phyloP scores from a whole-genome alignment of 2,797 vertebrate genomes.

The Coluber constrictor region DNA sequence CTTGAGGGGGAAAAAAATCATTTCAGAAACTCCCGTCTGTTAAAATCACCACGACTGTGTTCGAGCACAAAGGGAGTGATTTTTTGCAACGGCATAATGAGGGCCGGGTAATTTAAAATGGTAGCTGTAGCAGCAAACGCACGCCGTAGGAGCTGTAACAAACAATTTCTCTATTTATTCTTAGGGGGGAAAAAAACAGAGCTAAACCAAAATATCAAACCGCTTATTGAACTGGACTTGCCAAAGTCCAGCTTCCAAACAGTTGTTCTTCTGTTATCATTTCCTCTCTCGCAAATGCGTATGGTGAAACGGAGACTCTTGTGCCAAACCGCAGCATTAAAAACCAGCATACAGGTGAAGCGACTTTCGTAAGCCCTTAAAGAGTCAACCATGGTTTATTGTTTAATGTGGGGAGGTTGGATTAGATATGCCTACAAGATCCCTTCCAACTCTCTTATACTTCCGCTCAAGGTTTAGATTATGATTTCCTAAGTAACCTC shows the following conservation, averaged over 20 bases:
- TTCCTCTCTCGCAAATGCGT: no score
- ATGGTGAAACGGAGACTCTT: no score
- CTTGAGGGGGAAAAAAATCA: slow-evolving; percentile 39
- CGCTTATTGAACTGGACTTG: background rate
- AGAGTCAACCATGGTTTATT: no score
- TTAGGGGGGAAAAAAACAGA: background rate
- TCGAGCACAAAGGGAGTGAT: slow-evolving; percentile 32
- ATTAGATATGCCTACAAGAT: no score
- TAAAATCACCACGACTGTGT: slow-evolving; percentile 44
- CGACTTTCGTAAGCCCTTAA: no score
- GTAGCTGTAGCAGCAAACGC: background rate
- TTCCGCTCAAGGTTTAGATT: background rate
- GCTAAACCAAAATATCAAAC: background rate
- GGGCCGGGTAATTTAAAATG: slow-evolving; percentile 30
- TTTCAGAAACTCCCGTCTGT: slow-evolving; percentile 42
- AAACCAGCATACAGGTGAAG: no score
- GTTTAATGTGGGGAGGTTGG: no score
- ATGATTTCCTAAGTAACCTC: background rate
- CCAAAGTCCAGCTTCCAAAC: background rate
- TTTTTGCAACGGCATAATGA: slow-evolving; percentile 24
- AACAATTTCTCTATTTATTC: background rate
- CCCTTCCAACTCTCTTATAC: no score
- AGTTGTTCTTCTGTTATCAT: background rate
- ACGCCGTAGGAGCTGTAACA: rapidly evolving
- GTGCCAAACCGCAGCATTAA: no score